Percentiles rank a stretch among this genome's conserved stretches.
Conservation (phyloP, 1,140 invertebrate genomes). For the Drosophila trapezifrons region DNA sequence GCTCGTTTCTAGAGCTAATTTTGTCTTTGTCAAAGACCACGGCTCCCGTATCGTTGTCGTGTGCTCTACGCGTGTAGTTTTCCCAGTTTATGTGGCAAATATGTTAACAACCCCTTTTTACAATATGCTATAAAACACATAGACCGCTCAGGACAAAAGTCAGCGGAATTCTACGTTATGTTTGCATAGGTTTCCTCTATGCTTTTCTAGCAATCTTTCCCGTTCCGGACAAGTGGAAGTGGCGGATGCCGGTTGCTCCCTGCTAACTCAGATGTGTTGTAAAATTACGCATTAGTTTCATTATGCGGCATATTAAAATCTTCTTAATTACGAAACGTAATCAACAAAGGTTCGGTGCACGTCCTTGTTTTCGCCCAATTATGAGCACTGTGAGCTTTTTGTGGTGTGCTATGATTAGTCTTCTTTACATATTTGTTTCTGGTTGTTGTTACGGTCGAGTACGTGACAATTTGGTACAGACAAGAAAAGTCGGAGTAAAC, state of each 20-base stretch:
- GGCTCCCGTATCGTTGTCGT: conserved; percentile 1
- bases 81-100: conserved; percentile 68
- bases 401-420: conserved; percentile 32
- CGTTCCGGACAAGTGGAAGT: conserved; percentile 1
- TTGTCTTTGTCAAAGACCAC: background rate
- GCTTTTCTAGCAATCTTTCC: conserved; percentile 9
- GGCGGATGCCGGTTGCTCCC: conserved; percentile 14
- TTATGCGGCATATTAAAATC: conserved; percentile 79
- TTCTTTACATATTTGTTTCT: conserved; percentile 59
- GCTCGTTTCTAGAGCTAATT: background rate
- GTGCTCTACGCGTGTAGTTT: conserved; percentile 53
- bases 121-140: conserved; percentile 69
- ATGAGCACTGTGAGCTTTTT: conserved; percentile 11
- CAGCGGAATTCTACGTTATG: conserved; percentile 66
- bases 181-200: conserved; percentile 64
- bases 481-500: conserved; percentile 72
- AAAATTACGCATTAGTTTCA: conserved; percentile 81
- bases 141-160: conserved; percentile 56
- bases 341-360: conserved; percentile 62
- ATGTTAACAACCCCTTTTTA: conserved; percentile 78
- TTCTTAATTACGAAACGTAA: conserved; percentile 77
- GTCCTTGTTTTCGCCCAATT: conserved; percentile 16
- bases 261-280: conserved; percentile 77
- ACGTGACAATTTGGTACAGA: conserved; percentile 50
- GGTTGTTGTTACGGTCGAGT: conserved; percentile 20